Percentiles rank a stretch among this genome's conserved stretches.
phyloP scores from a whole-genome alignment of 1,140 invertebrate species.

The Nasonia vitripennis region DNA sequence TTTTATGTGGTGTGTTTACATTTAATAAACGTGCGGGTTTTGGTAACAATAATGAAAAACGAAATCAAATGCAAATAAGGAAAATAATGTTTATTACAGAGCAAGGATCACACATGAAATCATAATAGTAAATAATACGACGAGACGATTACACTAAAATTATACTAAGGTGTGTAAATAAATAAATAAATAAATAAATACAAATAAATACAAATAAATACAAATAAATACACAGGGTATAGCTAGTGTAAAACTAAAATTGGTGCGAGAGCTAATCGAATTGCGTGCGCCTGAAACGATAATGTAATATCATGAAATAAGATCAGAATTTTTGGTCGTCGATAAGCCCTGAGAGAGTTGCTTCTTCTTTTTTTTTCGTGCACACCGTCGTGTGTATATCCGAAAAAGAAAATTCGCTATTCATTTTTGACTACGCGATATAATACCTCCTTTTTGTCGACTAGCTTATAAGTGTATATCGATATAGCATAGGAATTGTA shows the following conservation, averaged over 20 bases:
- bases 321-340: background rate
- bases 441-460: slow-evolving; percentile 10
- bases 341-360: background rate
- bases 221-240: background rate
- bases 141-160: slow-evolving; percentile 18
- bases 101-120: slow-evolving; percentile 45
- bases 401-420: no score
- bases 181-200: background rate
- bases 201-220: background rate
- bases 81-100: slow-evolving; percentile 47
- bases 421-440: background rate
- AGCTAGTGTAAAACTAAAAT: background rate
- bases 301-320: background rate
- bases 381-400: background rate
- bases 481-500: slow-evolving; percentile 29
- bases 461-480: slow-evolving; percentile 24
- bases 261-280: background rate
- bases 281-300: background rate
- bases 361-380: background rate
- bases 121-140: slow-evolving; percentile 30
- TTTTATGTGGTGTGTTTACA: background rate
- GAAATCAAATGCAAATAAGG: slow-evolving; percentile 38
- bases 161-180: background rate
- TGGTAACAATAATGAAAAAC: slow-evolving; percentile 14
- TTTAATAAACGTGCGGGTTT: background rate